Percentiles rank a stretch among this genome's conserved stretches.
Evolutionary conservation across 2,113 vertebrate genomes (phyloP).

Genomic region (Pseudopodoces humilis): DNA sequence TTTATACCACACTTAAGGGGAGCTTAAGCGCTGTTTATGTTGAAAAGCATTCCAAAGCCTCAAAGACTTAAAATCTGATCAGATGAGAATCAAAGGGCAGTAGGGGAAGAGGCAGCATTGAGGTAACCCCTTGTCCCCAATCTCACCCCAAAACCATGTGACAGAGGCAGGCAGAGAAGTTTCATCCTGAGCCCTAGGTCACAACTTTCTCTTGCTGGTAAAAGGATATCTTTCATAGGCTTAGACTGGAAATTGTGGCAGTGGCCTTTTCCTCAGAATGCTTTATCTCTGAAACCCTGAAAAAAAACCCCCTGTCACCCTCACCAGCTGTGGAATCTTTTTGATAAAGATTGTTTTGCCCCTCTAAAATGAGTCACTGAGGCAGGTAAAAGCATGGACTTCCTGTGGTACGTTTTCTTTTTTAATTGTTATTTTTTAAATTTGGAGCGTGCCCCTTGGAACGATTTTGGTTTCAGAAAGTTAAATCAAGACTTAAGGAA

Average conservation of each 20-base stretch:
- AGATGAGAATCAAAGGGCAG: neutral
- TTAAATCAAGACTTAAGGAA: neutral
- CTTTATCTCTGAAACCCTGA: neutral
- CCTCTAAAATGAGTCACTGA: neutral
- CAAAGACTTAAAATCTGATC: neutral
- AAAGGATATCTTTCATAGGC: neutral
- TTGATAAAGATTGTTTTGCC: neutral
- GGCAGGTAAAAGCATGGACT: neutral
- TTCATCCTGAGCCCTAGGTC: neutral
- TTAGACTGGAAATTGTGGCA: neutral
- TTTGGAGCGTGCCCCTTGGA: neutral
- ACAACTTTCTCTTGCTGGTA: neutral
- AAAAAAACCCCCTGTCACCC: neutral
- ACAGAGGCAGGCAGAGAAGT: neutral
- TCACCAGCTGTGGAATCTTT: neutral
- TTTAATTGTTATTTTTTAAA: neutral
- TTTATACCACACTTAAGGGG: neutral
- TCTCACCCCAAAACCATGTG: neutral
- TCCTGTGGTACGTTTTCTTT: neutral
- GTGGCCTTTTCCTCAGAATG: neutral
- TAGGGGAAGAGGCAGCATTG: neutral
- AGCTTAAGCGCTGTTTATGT: neutral
- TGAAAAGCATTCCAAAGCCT: neutral
- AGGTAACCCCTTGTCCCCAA: neutral
- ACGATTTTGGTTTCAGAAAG: neutral